Conservation (phyloP, 2,888 invertebrate species). For the Quadroppia sp. region DNA sequence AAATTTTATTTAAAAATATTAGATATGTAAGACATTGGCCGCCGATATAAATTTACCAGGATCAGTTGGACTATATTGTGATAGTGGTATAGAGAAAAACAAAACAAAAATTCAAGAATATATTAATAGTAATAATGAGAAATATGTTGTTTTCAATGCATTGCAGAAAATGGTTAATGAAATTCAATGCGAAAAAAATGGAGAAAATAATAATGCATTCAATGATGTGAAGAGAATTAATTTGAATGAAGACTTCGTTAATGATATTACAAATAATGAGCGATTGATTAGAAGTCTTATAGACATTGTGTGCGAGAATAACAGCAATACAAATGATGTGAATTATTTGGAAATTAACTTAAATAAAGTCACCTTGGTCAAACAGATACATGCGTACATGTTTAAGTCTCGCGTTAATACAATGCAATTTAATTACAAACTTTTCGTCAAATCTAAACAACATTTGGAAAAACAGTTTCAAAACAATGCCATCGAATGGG, state of each 20-base stretch:
- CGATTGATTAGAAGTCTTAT: constrained; percentile 54
- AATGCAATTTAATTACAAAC: constrained; percentile 60
- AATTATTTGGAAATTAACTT: constrained; percentile 60
- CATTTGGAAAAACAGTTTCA: neutral
- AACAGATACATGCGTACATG: neutral
- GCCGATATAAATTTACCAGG: no score
- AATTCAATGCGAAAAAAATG: neutral
- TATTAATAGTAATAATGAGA: no score
- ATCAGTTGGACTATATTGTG: no score
- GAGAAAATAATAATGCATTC: neutral
- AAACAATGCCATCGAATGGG: neutral
- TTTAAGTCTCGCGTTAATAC: constrained; percentile 39
- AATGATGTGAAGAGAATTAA: constrained; percentile 39
- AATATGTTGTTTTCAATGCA: no score
- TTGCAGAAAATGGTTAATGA: no score
- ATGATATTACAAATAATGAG: constrained; percentile 46
- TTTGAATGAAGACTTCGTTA: constrained; percentile 48
- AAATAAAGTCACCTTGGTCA: constrained; percentile 41
- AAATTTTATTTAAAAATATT: neutral
- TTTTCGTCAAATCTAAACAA: constrained; percentile 50
- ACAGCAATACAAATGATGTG: constrained; percentile 66
- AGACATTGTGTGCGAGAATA: constrained; percentile 76
- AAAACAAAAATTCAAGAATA: no score
- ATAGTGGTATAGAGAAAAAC: no score
- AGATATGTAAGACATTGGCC: neutral